Base-by-base conservation (phyloP, 2,888 invertebrate species). In the Urechis unicinctus region DNA sequence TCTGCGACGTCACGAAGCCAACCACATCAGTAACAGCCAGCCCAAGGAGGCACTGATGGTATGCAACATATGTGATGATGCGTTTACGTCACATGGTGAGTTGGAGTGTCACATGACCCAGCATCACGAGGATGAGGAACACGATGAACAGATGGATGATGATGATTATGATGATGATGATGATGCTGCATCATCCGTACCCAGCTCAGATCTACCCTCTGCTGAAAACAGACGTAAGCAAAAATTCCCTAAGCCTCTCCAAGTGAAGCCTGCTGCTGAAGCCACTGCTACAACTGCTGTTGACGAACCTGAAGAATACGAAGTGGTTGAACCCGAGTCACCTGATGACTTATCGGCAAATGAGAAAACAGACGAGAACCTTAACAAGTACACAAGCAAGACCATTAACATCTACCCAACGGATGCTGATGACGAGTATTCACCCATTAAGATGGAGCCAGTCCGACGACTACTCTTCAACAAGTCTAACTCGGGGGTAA, bases 1-100 rank as follows among this genome's bases (percentile, higher is more conserved):
- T 30, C 56, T 60, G 43, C 53, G 52, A 28, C 56, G 47, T 9
- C 60, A 61, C 42, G 60, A 60, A 31, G 42, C 52, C 30, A 55
- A 36, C n/a, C 61, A 60, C 44, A 22, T 58, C 44, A 36, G 47
- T 30, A 17, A 36, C 36, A 36, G 36, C 36, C n/a, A n/a, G n/a
- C n/a, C 21, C 6, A 21, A 44, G 28, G 13, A 30, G 6, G 30
- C 17, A 24, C n/a, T n/a, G 6, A 17, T 13, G 6, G 36, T n/a
- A 45, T 21, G 45, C 29, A 21, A 25, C 3, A 4, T n/a, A n/a
- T n/a, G 30, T 13, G n/a, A 50, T 9, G 17, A 50, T 17, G 6
- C 45, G 6, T 45, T 9, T 21, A 45, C 6, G 6, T 9, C 13
- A 6, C 22, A 21, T 17, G 22, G 13, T 6, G 17, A 45, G 13